Percentiles rank a stretch among this genome's conserved stretches.
Evolutionary conservation across 2,888 invertebrate genomes (phyloP).

Genomic region (Pinctada fucata): DNA sequence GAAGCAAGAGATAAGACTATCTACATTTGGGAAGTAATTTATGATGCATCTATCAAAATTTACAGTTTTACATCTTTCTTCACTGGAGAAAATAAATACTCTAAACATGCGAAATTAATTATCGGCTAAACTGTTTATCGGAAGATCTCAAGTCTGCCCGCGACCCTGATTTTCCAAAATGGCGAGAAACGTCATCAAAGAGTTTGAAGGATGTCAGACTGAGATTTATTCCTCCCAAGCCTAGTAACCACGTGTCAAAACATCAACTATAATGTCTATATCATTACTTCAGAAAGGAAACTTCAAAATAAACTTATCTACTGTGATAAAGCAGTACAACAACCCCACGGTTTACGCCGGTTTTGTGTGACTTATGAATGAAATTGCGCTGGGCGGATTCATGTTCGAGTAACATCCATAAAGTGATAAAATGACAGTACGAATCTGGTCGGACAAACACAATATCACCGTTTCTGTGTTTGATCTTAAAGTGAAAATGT

Average conservation of each 20-base stretch:
- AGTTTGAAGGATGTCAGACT: background rate
- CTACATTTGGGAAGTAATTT: background rate
- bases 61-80: background rate
- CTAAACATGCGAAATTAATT: background rate
- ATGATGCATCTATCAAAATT: background rate
- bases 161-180: background rate
- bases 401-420: background rate
- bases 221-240: background rate
- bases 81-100: background rate
- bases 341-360: background rate
- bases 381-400: background rate
- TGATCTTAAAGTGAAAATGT: background rate
- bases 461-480: background rate
- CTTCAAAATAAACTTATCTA: slow-evolving; percentile 3
- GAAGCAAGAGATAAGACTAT: background rate
- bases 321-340: background rate
- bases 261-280: slow-evolving; percentile 10
- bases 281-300: background rate
- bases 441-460: background rate
- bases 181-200: background rate
- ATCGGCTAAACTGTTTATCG: background rate
- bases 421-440: slow-evolving; percentile 9
- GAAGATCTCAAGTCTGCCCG: background rate
- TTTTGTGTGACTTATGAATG: slow-evolving; percentile 3
- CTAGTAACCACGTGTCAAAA: background rate